Base-by-base conservation (phyloP, 2,888 invertebrate genomes). In the Drosophila stalkeri region DNA sequence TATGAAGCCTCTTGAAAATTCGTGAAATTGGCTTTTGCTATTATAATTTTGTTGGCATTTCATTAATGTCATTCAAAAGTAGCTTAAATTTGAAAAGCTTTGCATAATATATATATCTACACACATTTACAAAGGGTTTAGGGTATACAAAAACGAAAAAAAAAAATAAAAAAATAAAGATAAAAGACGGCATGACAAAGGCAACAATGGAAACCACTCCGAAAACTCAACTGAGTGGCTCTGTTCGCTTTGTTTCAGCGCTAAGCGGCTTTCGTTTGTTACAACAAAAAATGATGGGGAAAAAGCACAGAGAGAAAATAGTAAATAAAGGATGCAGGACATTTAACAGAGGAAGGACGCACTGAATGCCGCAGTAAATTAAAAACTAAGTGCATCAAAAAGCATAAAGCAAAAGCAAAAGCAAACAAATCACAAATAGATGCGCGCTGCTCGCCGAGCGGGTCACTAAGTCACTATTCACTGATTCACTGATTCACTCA, bases 201-300 rank as follows among this genome's bases (percentile, higher is more conserved):
- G 23, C 52, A 49, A 55, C 57, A 55, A n/a, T 20, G 31, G n/a
- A 44, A 77, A 43, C 35, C 54, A 72, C 54, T 55, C 20, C n/a
- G 18, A 39, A 54, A 46, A 51, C 60, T 54, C 31, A 31, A 41
- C 44, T 55, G 57, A 75, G 72, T 63, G 44, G 37, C 39, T 54
- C 39, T 49, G 52, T 54, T 14, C 23, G 47, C 54, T 52, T 77
- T 77, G 75, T 74, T 61, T 39, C 39, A 54, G 33, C 61, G 46
- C 64, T 74, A 76, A 68, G 68, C 74, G 63, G 74, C 60, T 73
- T 73, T 67, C 33, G 57, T 59, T 67, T 59, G 78, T 41, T 64
- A 67, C 70, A 20, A 43, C 62, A 1, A 14, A 27, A 46, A 47
- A 3, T 27, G 47, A 2, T 16, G 27, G 16, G 57, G 2, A 2